Evolutionary conservation across 2,888 invertebrate genomes (phyloP).

Genomic region (Corbicula japonica): DNA sequence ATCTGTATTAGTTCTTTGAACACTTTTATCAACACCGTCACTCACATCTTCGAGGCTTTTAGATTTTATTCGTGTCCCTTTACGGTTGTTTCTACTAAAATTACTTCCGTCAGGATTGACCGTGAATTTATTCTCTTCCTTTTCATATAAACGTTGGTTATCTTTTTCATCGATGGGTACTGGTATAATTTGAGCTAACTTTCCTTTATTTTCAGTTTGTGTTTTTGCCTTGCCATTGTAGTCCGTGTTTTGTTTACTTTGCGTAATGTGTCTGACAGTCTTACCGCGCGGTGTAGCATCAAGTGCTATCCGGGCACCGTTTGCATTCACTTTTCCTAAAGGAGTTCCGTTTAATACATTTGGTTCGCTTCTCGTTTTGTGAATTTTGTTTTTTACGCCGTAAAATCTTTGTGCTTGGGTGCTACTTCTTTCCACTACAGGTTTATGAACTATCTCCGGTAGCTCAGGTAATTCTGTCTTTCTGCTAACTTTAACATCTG

Average conservation of each 20-base stretch:
- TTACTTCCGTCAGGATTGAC: too few species aligned
- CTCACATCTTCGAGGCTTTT: slow-evolving; percentile 29
- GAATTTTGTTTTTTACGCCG: slow-evolving; percentile 7
- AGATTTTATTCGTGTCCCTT: too few species aligned
- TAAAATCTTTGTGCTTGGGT: slow-evolving; percentile 11
- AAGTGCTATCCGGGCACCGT: neutral
- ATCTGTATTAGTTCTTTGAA: slow-evolving; percentile 13
- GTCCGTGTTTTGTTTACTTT: slow-evolving; percentile 2
- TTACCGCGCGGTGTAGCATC: slow-evolving; percentile 13
- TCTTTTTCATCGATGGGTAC: too few species aligned
- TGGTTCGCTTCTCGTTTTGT: slow-evolving; percentile 45
- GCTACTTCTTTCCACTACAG: neutral
- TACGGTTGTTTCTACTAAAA: too few species aligned
- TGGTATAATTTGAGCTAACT: too few species aligned
- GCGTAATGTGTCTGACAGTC: neutral
- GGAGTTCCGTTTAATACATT: slow-evolving; percentile 26
- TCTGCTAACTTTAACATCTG: slow-evolving; percentile 7
- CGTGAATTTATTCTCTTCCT: too few species aligned
- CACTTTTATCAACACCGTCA: neutral
- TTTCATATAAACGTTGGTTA: too few species aligned
- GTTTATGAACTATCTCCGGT: slow-evolving; percentile 5
- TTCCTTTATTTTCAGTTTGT: neutral
- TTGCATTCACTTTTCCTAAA: slow-evolving; percentile 24
- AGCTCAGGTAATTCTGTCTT: slow-evolving; percentile 8
- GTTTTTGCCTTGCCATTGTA: neutral